Base-by-base conservation (phyloP, 2,888 invertebrate genomes). In the Mystacides longicornis region DNA sequence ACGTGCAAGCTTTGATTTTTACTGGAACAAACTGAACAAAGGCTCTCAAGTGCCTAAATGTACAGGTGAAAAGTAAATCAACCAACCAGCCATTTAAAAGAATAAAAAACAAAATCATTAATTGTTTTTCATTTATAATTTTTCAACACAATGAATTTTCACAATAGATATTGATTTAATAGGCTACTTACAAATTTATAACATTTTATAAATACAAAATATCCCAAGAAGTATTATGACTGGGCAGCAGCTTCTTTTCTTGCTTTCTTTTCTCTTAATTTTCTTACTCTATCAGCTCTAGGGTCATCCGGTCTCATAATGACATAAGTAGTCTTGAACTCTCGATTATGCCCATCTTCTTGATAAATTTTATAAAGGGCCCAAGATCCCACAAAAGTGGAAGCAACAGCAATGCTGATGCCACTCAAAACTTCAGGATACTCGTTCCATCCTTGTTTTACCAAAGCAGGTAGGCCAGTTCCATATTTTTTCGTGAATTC, bases 271-370 rank as follows among this genome's bases (percentile, higher is more conserved):
- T 37, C 37, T 7, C 14, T 37, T n/a, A 37, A 16, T 37, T 14
- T 37, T 14, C 37, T 37, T 14, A 85, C 77, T 65, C 71, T 74
- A 47, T 73, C 70, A 18, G 71, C 82, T 65, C 75, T 74, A 1
- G 86, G 86, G 66, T 87, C 86, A 63, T 86, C 85, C 14, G 85
- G 78, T 58, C 87, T 77, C 69, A 82, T 77, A 7, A 87, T 79
- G 31, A 82, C 78, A 66, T 82, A 85, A 19, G 73, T 69, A 37
- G 69, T 64, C 68, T 85, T 87, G 69, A 85, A 86, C 65, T 77
- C 78, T 59, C 80, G 77, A 64, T 86, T 85, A 65, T 86, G 83
- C 51, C 83, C 82, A 65, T 85, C 84, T 37, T 74, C 77, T 57
- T 73, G 70, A 20, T 72, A 65, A 63, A 85, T 81, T 33, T 74